phyloP scores from a whole-genome alignment of 2,113 vertebrate species.

The Aspiorhynchus laticeps region DNA sequence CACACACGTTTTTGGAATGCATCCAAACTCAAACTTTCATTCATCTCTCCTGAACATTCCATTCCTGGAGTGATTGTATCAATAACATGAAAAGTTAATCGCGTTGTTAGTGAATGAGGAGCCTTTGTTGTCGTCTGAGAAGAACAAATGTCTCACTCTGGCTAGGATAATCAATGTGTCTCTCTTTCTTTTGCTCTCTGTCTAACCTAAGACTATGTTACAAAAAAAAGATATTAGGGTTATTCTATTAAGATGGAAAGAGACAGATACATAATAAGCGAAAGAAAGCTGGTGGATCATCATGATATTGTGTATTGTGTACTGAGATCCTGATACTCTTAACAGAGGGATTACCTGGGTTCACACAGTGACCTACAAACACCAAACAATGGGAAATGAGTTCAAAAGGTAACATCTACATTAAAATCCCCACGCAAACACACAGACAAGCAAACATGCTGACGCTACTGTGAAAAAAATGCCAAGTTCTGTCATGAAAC shows the following conservation, averaged over 20 bases:
- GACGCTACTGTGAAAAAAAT: too few relatives aligned
- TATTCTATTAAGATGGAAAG: conserved; percentile 43
- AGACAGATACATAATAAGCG: background rate
- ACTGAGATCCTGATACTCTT: conserved; percentile 44
- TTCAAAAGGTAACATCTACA: conserved; percentile 27
- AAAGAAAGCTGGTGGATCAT: conserved; percentile 33
- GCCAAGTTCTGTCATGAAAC: too few relatives aligned
- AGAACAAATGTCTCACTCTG: conserved; percentile 41
- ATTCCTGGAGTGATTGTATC: conserved; percentile 46
- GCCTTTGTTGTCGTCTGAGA: conserved; percentile 1
- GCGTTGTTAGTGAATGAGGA: conserved; percentile 9
- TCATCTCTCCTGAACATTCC: conserved; percentile 42
- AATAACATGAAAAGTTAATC: conserved; percentile 27
- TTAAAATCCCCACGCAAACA: background rate
- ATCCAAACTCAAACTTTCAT: conserved; percentile 31
- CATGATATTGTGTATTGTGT: background rate
- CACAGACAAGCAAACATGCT: conserved; percentile 22
- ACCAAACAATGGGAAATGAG: conserved; percentile 35
- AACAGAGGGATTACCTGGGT: conserved; percentile 56
- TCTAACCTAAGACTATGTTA: conserved; percentile 14
- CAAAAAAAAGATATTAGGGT: background rate
- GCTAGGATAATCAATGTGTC: conserved; percentile 42
- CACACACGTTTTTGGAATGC: background rate
- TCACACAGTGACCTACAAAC: conserved; percentile 65
- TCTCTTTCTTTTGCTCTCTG: conserved; percentile 26